phyloP scores from a whole-genome alignment of 2,888 invertebrate genomes.

The Drosophila fulvimacula region DNA sequence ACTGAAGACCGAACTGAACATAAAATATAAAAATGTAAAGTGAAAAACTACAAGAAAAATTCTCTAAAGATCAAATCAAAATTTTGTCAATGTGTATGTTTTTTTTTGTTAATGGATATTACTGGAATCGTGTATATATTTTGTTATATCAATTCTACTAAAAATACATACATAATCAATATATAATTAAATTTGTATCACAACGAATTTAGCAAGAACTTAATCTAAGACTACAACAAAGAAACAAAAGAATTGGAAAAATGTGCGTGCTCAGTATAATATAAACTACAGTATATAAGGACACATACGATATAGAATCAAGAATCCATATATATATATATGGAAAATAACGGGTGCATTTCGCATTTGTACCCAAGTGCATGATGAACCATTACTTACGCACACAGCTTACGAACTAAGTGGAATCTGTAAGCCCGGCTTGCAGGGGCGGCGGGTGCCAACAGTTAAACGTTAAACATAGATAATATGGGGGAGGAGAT shows the following conservation, averaged over 20 bases:
- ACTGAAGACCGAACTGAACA: conserved; percentile 10
- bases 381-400: conserved; percentile 63
- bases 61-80: conserved; percentile 31
- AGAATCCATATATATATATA: conserved; percentile 8
- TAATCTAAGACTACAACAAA: conserved; percentile 76
- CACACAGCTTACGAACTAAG: conserved; percentile 70
- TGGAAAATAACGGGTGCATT: conserved; percentile 33
- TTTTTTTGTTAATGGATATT: conserved; percentile 48
- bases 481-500: conserved; percentile 54
- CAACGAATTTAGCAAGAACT: conserved; percentile 78
- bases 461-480: conserved; percentile 42
- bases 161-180: conserved; percentile 75
- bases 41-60: conserved; percentile 25
- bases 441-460: conserved; percentile 30
- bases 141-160: conserved; percentile 69
- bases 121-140: conserved; percentile 72
- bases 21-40: conserved; percentile 10
- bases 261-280: conserved; percentile 67
- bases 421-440: conserved; percentile 61
- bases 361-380: conserved; percentile 12
- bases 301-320: conserved; percentile 25
- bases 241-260: conserved; percentile 51
- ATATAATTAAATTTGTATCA: conserved; percentile 79
- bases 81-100: conserved; percentile 34
- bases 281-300: conserved; percentile 45